Base-by-base conservation (phyloP, 2,113 vertebrate species). In the Orientallactaga bullata region DNA sequence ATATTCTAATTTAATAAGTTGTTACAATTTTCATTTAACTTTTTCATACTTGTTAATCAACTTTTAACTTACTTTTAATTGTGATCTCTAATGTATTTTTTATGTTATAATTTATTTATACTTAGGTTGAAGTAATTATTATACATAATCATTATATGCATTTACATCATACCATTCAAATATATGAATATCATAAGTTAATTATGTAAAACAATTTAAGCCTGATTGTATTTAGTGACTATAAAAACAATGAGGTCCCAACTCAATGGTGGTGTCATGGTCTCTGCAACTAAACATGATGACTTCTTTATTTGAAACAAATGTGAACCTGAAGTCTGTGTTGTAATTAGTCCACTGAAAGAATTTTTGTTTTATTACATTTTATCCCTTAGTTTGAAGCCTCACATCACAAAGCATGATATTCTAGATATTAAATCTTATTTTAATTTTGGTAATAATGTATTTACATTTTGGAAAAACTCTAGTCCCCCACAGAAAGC, bases 11-110 rank as follows among this genome's bases (percentile, higher is more conserved):
- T 76, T 85, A 68, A 42, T 58, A 63, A 85, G 26, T 20, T 83
- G 79, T 85, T 81, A n/a, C 12, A 89, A 24, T 74, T 89, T 85
- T 65, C 42, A 71, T 85, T 93, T 95, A 55, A 4, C n/a, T 71
- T 23, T 85, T 58, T 92, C 23, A 60, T 37, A n/a, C 4, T 86
- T 91, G 4, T 69, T 73, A 78, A 24, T 73, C 18, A 85, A 60
- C 60, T 85, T 69, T 65, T 51, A 92, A 35, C n/a, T 55, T 78
- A 2, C 0, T 32, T 79, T 91, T 37, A 37, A 37, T 18, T 72
- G 6, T 66, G 7, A 9, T 91, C 89, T 94, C 61, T 13, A 85
- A 10, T 61, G 10, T 55, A 11, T 17, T n/a, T 76, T 83, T 84
- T 79, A 60, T 24, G 30, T 77, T 80, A 8, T 21, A 77, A 21